Evolutionary conservation across 1,140 invertebrate species (phyloP), one percentile per base, ranked within the genome.

Genomic region (Lanistes nyassanus): DNA sequence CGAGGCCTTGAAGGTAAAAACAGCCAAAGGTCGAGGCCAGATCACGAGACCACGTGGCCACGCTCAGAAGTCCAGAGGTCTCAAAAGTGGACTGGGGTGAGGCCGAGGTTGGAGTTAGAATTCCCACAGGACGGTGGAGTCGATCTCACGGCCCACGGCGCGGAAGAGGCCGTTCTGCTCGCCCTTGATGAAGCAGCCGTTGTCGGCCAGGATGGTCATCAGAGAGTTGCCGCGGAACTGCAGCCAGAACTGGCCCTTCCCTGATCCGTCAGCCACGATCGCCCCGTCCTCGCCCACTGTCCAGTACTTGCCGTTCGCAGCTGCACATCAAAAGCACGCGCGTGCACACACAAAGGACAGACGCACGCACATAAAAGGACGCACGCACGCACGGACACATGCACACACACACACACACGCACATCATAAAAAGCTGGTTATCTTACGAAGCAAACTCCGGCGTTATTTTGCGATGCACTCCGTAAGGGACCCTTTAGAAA

Each of bases 131-230:
- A 83, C 81, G 21, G 75, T 69, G 36, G 81, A 31, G 64, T 78
- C 77, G 11, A 85, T 55, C 37, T 95, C 94, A 72, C 92, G 92
- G 72, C 94, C 94, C 37, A 94, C 94, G 53, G 97, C 92, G 85
- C 94, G 94, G 90, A 98, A 94, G 74, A 93, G 93, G 65, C 97
- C 97, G 89, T 98, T 99, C 91, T 99, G 98, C 84, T 95, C 95
- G 72, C 97, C 96, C 75, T 94, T 93, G 75, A 98, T 90, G 90
- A 97, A 98, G 84, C 93, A 92, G 58, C 95, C 94, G 77, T 90
- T 89, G 11, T 86, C 85, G 53, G 92, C 92, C 90, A 96, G 97
- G 90, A 99, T 97, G 89, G 94, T 95, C 82, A 98, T 93, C 82
- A 95, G 92, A 69, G 96, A 97, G 11, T 96, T 95, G 88, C 97